A percentile compares a stretch with the other conserved stretches of the same genome.
These are phyloP conservation scores for Silvanus unidentatus DNA, from an alignment of 2,888 invertebrate genomes.

Conservation along the genomic window DNA sequence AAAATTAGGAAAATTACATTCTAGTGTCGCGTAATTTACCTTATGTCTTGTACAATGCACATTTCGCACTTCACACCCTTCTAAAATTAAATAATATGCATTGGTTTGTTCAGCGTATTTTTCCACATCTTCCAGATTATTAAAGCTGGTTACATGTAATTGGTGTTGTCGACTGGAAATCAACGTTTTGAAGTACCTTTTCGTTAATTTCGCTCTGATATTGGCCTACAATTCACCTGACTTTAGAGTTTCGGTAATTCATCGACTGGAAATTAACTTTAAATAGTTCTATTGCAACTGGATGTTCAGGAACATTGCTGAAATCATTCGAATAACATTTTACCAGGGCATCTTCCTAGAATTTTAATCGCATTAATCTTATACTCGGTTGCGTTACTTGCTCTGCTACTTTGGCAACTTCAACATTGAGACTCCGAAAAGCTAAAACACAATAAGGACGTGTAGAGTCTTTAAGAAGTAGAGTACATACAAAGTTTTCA, in stretches of 20 bases:
- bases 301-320: constrained; percentile 68
- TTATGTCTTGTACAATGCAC: constrained; percentile 68
- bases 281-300: constrained; percentile 72
- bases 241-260: not conserved
- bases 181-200: constrained; percentile 69
- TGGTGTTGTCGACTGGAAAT: constrained; percentile 65
- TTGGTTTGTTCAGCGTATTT: constrained; percentile 79
- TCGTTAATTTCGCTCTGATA: constrained; percentile 54
- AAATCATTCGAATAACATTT: constrained; percentile 54
- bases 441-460: constrained; percentile 74
- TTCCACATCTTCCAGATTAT: constrained; percentile 71
- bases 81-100: constrained; percentile 72
- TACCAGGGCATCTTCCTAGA: constrained; percentile 83
- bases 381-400: constrained; percentile 69
- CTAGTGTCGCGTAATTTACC: constrained; percentile 43
- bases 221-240: not conserved
- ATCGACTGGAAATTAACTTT: constrained; percentile 35
- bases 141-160: constrained; percentile 61
- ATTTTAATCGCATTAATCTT: constrained; percentile 78
- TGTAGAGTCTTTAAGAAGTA: constrained; percentile 61
- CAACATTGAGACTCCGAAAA: constrained; percentile 87
- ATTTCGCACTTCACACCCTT: constrained; percentile 62
- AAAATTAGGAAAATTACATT: constrained; percentile 15
- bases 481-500: constrained; percentile 83
- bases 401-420: constrained; percentile 78